Percentiles rank a stretch among this genome's conserved stretches.
Conservation (phyloP, 2,797 vertebrate genomes). For the Sebastiscus tertius region DNA sequence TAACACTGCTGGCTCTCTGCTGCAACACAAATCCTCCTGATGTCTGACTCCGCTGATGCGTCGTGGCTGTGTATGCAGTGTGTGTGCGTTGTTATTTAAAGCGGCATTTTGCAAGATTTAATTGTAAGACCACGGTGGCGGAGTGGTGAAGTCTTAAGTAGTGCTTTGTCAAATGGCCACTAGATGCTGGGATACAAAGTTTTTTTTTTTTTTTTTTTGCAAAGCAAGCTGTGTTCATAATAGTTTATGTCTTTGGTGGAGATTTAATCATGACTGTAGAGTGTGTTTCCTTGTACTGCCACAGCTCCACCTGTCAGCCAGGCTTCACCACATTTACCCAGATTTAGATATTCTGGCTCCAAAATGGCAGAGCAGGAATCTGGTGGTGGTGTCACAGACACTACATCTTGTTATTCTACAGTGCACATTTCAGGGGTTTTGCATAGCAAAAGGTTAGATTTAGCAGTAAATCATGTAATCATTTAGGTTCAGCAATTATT, state of each 20-base stretch:
- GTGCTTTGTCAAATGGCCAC: not conserved
- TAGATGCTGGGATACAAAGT: not conserved
- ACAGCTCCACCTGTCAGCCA: not conserved
- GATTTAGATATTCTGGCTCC: not conserved
- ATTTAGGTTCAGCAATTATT: not conserved
- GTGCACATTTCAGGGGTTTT: not conserved
- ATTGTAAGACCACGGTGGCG: not conserved
- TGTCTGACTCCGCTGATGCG: slow-evolving; percentile 8
- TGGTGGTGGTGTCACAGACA: no score
- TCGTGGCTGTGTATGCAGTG: not conserved
- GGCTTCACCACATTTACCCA: not conserved
- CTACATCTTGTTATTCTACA: not conserved
- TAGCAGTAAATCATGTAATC: not conserved
- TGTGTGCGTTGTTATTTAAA: not conserved
- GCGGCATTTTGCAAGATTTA: not conserved
- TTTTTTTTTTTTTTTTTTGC: not conserved
- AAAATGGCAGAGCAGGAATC: no score
- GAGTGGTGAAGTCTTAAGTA: not conserved
- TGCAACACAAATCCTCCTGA: slow-evolving; percentile 41
- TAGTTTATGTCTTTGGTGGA: not conserved
- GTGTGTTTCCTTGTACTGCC: not conserved
- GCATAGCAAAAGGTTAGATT: not conserved
- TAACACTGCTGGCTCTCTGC: slow-evolving; percentile 4
- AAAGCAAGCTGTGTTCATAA: not conserved
- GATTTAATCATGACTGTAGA: not conserved